Conservation (phyloP, 1,140 invertebrate species). For the Meloidogyne hapla region DNA sequence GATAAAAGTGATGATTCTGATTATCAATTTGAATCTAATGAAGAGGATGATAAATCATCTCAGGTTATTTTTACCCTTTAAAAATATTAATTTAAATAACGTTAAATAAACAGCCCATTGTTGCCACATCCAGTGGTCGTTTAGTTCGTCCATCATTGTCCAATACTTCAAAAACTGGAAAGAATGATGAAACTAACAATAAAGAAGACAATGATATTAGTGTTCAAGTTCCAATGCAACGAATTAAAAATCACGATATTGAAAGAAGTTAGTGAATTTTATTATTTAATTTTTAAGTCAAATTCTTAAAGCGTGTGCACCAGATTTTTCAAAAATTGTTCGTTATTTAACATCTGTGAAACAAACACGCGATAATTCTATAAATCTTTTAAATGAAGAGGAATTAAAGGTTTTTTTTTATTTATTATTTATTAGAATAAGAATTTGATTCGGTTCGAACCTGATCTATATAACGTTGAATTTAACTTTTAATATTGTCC, state of each 20-base stretch:
- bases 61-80: no score
- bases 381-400: background rate
- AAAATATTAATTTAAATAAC: background rate
- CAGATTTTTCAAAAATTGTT: background rate
- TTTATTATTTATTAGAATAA: no score
- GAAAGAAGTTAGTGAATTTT: background rate
- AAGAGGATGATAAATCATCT: background rate
- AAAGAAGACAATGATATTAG: background rate
- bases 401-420: background rate
- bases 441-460: no score
- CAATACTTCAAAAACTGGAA: background rate
- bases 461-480: no score
- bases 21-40: background rate
- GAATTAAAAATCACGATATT: background rate
- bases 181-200: background rate
- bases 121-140: background rate
- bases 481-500: no score
- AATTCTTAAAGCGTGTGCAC: background rate
- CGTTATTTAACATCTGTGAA: background rate
- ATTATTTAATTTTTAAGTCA: background rate
- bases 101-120: background rate
- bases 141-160: no score
- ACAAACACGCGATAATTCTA: background rate
- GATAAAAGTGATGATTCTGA: conserved; percentile 1
- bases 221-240: background rate